A percentile compares a stretch with the other conserved stretches of the same genome.
phyloP scores from a whole-genome alignment of 2,888 invertebrate genomes.

The Cephus rjabovi region DNA sequence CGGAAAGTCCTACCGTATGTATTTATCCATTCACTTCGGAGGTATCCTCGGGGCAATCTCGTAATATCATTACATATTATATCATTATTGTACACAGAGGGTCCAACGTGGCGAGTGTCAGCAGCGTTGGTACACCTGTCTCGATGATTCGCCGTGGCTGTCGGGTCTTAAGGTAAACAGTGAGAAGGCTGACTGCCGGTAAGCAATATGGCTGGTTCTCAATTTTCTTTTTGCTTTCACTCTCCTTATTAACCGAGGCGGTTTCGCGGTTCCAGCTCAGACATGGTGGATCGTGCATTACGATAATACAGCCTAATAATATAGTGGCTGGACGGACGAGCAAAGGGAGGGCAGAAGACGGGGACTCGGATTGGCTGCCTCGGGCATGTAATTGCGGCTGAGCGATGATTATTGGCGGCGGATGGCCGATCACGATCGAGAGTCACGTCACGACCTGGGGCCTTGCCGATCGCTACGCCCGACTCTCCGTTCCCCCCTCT shows the following conservation, averaged over 20 bases:
- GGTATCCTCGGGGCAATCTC: background rate
- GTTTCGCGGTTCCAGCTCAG: constrained; percentile 17
- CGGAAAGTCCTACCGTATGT: background rate
- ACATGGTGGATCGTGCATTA: constrained; percentile 54
- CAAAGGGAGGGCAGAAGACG: constrained; percentile 22
- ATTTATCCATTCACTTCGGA: background rate
- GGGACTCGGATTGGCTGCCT: constrained; percentile 48
- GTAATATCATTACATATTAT: background rate
- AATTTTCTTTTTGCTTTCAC: background rate
- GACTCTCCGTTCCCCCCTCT: constrained; percentile 18
- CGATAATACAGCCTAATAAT: constrained; percentile 65
- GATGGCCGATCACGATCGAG: constrained; percentile 53
- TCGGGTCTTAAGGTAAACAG: background rate
- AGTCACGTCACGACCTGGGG: constrained; percentile 30
- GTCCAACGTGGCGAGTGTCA: background rate
- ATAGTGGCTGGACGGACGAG: constrained; percentile 44
- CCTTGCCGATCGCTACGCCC: constrained; percentile 28
- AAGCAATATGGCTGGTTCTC: background rate
- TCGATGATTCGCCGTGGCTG: background rate
- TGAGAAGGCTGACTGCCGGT: background rate
- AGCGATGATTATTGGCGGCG: constrained; percentile 59
- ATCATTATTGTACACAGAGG: background rate
- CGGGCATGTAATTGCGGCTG: constrained; percentile 59
- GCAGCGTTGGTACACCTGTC: background rate
- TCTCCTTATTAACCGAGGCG: background rate